Evolutionary conservation across 2,113 vertebrate genomes (phyloP), one percentile per base, ranked within the genome.

Genomic region (Vulpes lagopus): DNA sequence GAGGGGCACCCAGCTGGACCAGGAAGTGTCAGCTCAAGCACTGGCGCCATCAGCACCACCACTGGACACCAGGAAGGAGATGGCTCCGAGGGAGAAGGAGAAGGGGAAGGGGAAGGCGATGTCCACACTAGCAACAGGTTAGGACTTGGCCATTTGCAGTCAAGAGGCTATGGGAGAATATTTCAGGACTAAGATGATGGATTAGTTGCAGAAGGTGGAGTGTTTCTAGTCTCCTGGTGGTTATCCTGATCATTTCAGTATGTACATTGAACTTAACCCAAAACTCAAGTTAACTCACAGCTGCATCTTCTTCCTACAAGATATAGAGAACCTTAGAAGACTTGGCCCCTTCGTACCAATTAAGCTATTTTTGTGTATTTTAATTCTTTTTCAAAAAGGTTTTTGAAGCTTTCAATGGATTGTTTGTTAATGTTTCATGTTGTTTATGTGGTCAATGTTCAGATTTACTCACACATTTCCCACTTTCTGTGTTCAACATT

Each of bases 11-110:
- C 99, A 0, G 98, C 99, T 0, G 99, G 99, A 32, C 99, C 99
- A 2, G 99, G 99, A 96, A 99, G 99, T 0, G 98, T 99, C 98
- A 99, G 99, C 98, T 99, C 99, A 43, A 99, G 99, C 98, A 99
- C 99, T 0, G 99, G 99, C 0, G 99, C 99, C 62, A 99, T 99
- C 98, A 99, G 99, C 98, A 99, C 99, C 92, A 99, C 99, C 94
- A 99, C 99, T 0, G 99, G 99, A 71, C 99, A 99, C 98, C 99
- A 99, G 97, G 99, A 99, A 96, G 99, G 99, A 55, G 99, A 99
- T 17, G 99, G 99, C 12, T 99, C 99, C 0, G 99, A 99, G 97
- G 98, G 98, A 55, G 99, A 99, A 98, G 99, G 99, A 0, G 99
- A 99, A 98, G 99, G 98, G 4, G 99, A 99, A 97, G 99, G 99